Evolutionary conservation across 2,797 vertebrate genomes (phyloP), one percentile per base, ranked within the genome.

Genomic region (Picus viridis): DNA sequence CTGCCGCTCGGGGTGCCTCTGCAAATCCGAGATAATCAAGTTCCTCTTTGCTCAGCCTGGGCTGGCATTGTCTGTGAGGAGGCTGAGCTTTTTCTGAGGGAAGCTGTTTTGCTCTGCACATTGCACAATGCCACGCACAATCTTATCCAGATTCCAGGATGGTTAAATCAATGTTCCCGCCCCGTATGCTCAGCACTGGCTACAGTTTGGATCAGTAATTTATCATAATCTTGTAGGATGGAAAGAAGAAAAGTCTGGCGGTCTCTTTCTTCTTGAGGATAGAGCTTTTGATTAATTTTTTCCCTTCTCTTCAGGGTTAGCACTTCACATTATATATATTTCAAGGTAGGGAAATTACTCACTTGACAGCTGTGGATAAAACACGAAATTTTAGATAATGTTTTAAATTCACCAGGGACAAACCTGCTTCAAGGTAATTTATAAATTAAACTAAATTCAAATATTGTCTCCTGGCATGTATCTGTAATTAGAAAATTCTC

Each of bases 401-500:
- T 54, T 72, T 71, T 68, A 83, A 91, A 94, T 87, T 86, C 93
- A 89, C n/a, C 10, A 26, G 86, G 93, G 94, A 86, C 54, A 78
- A 88, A 76, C 54, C 70, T 89, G 89, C 83, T 94, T 92, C 83
- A 83, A 93, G 91, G 93, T 93, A 95, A 84, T 91, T 96, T 92
- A 86, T 90, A 91, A 95, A 96, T 96, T 90, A 94, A 93, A 92
- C 68, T 81, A 81, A 92, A 94, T 63, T 86, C 78, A 93, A 89
- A 94, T 72, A 83, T 94, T 95, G 74, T 94, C 90, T 96, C 68
- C 53, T 29, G 49, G 80, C 88, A 69, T 86, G 82, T 88, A 85
- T 56, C 90, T 93, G 87, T 96, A 93, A 93, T 96, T 53, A 87
- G 90, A 85, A 97, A 97, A 95, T 78, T 72, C 77, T 86, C 88